Conservation (phyloP, 1,140 invertebrate genomes). For the Pseudomyrmex pallidus region DNA sequence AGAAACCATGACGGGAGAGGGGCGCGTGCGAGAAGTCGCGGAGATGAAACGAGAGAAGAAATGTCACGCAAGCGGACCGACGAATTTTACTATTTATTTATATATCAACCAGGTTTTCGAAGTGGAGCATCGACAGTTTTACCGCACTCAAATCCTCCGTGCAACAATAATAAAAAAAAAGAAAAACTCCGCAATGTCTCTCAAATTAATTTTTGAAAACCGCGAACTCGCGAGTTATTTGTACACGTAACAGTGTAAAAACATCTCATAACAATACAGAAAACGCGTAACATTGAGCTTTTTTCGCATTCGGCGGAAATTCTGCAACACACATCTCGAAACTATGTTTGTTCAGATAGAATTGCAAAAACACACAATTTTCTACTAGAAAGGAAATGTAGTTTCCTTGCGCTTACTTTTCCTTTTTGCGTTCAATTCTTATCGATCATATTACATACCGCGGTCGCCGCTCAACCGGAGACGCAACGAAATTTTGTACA, state of each 20-base stretch:
- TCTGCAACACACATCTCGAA: no score
- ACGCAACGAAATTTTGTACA: slow-evolving; percentile 5
- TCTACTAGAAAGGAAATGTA: background rate
- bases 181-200: no score
- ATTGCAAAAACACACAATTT: background rate
- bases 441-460: background rate
- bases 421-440: background rate
- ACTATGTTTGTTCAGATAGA: no score
- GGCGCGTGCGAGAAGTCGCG: background rate
- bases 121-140: no score
- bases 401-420: background rate
- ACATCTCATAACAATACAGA: no score
- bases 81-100: slow-evolving; percentile 50
- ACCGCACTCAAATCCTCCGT: background rate
- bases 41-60: background rate
- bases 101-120: slow-evolving; percentile 14
- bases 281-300: no score
- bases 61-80: background rate
- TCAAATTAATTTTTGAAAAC: background rate
- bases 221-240: background rate
- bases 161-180: background rate
- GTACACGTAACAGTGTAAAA: background rate
- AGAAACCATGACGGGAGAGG: slow-evolving; percentile 15
- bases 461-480: background rate
- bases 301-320: no score